phyloP scores from a whole-genome alignment of 2,113 vertebrate genomes.

The Anolis sagrei region DNA sequence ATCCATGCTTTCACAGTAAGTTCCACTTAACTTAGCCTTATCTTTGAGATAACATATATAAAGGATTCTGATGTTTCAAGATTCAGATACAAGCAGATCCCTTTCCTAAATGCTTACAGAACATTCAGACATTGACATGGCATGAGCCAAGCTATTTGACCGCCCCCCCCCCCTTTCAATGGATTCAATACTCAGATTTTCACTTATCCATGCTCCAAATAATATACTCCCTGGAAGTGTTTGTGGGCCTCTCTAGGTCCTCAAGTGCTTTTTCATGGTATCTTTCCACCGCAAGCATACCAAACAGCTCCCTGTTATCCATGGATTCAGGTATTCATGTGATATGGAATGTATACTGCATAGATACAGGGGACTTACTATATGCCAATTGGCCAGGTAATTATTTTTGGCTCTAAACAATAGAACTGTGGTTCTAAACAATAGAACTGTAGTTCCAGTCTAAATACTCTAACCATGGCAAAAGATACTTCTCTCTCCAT shows the following conservation, averaged over 20 bases:
- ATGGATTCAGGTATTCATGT: no score
- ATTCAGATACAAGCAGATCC: conserved; percentile 42
- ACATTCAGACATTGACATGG: conserved; percentile 56
- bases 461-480: conserved; percentile 47
- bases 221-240: no score
- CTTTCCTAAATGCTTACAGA: conserved; percentile 57
- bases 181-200: no score
- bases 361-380: not conserved
- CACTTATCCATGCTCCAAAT: no score
- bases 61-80: conserved; percentile 35
- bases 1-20: conserved; percentile 33
- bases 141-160: conserved; percentile 51
- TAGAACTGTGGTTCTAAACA: conserved; percentile 56
- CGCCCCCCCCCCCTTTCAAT: not conserved
- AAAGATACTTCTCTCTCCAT: conserved; percentile 35
- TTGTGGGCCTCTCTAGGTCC: no score
- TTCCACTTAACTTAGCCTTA: not conserved
- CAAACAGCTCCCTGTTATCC: no score
- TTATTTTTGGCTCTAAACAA: conserved; percentile 59
- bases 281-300: no score
- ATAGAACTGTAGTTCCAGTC: conserved; percentile 62
- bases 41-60: not conserved
- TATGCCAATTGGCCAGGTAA: conserved; percentile 52
- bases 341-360: no score
- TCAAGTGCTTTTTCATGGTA: no score